Percentiles rank a stretch among this genome's conserved stretches.
Conservation (phyloP, 2,888 invertebrate species). For the Eretmocerus hayati region DNA sequence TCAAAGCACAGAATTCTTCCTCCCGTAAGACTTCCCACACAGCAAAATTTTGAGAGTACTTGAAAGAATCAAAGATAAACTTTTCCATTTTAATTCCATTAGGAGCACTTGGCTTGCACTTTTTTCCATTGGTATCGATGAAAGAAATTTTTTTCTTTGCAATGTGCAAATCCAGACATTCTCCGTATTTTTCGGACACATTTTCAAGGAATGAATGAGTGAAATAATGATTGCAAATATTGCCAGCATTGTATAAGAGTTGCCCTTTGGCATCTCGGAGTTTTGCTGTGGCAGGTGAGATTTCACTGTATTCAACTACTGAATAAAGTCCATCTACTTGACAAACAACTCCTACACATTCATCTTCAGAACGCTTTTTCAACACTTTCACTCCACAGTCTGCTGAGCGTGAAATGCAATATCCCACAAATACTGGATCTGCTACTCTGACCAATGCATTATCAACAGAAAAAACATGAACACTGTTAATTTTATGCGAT, state of each 20-base stretch:
- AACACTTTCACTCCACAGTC: slow-evolving; percentile 97
- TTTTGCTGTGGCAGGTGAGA: slow-evolving; percentile 80
- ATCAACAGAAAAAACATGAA: slow-evolving; percentile 97
- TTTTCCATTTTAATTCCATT: slow-evolving; percentile 99
- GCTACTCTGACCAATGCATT: slow-evolving; percentile 97
- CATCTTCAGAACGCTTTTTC: slow-evolving; percentile 81
- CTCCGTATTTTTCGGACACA: slow-evolving; percentile 65
- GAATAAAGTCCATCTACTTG: slow-evolving; percentile 78
- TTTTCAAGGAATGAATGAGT: slow-evolving; percentile 74
- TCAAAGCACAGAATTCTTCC: slow-evolving; percentile 94
- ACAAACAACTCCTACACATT: slow-evolving; percentile 95
- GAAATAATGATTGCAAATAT: slow-evolving; percentile 98
- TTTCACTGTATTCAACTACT: slow-evolving; percentile 96
- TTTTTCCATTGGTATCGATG: slow-evolving; percentile 64
- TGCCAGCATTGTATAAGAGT: slow-evolving; percentile 88
- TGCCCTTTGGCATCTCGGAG: slow-evolving; percentile 69
- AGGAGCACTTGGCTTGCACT: slow-evolving; percentile 68
- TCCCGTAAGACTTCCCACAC: slow-evolving; percentile 88
- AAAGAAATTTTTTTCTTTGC: slow-evolving; percentile 96
- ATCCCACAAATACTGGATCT: slow-evolving; percentile 94
- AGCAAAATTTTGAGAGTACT: slow-evolving; percentile 82
- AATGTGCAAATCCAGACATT: slow-evolving; percentile 79
- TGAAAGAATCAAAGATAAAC: slow-evolving; percentile 98
- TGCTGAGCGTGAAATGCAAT: slow-evolving; percentile 79
- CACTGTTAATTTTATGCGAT: slow-evolving; percentile 70